Evolutionary conservation across 2,113 vertebrate species (phyloP).

Genomic region (Toxotes jaculatrix): DNA sequence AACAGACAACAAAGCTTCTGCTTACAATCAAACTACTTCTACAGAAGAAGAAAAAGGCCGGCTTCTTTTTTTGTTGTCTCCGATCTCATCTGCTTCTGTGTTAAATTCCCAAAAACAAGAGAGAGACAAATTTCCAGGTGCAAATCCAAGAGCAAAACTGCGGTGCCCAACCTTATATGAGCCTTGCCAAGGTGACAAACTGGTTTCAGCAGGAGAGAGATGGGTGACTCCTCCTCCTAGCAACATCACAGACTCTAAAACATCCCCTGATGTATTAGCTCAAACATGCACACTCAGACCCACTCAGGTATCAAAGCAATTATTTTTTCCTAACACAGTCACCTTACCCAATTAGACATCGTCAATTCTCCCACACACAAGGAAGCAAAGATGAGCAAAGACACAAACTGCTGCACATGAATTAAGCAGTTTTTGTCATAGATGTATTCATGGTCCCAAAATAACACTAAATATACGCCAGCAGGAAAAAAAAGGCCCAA

Average conservation of each 20-base stretch:
- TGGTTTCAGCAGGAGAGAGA: constrained; percentile 34
- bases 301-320: constrained; percentile 25
- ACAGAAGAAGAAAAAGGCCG: neutral
- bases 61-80: constrained; percentile 1
- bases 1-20: constrained; percentile 23
- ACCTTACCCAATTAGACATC: neutral
- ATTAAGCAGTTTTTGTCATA: neutral
- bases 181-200: constrained; percentile 34
- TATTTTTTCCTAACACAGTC: constrained; percentile 26
- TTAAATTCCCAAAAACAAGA: constrained; percentile 19
- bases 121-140: constrained; percentile 22
- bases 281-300: constrained; percentile 26
- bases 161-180: constrained; percentile 6
- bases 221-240: constrained; percentile 60
- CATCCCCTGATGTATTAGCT: constrained; percentile 34
- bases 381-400: neutral
- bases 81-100: neutral
- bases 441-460: neutral
- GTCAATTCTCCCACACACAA: neutral
- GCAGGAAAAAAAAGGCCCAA: neutral
- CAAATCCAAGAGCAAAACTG: constrained; percentile 26
- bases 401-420: neutral
- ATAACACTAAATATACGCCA: neutral
- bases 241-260: constrained; percentile 55
- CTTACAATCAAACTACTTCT: constrained; percentile 35